These are phyloP conservation scores for Lochmaea crataegi DNA, from an alignment of 2,888 invertebrate species.

Conservation along the genomic window DNA sequence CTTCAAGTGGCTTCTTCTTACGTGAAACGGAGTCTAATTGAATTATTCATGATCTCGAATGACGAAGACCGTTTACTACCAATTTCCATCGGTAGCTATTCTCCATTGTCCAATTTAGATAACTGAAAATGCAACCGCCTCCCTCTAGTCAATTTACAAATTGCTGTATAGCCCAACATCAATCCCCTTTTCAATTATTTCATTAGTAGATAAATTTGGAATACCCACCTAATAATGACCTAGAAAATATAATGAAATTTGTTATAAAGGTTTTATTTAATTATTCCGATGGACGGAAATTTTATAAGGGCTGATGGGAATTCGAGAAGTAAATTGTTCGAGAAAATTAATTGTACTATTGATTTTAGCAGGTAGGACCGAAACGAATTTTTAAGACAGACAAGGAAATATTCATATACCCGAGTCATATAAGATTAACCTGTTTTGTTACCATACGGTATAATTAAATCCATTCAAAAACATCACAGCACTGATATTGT, in stretches of 20 bases:
- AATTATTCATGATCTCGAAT: too few species aligned
- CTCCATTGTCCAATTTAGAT: background rate
- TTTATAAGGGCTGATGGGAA: background rate
- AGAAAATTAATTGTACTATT: background rate
- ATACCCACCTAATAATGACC: background rate
- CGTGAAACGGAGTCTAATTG: too few species aligned
- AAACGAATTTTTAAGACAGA: background rate
- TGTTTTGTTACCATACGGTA: too few species aligned
- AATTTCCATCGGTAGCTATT: background rate
- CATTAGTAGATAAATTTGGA: background rate
- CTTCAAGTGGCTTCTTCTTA: too few species aligned
- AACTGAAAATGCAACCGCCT: background rate
- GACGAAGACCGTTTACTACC: too few species aligned
- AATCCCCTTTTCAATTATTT: constrained; percentile 4
- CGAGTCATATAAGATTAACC: too few species aligned
- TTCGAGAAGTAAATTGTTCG: background rate
- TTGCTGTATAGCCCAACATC: background rate
- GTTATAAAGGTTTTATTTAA: background rate
- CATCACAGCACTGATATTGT: too few species aligned
- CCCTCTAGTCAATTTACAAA: constrained; percentile 7
- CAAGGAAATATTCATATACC: too few species aligned
- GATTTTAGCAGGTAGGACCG: background rate
- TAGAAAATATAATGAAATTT: background rate
- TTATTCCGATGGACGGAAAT: background rate
- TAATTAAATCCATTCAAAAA: too few species aligned